phyloP scores from a whole-genome alignment of 1,140 invertebrate species.

The Pseudoatta argentina region DNA sequence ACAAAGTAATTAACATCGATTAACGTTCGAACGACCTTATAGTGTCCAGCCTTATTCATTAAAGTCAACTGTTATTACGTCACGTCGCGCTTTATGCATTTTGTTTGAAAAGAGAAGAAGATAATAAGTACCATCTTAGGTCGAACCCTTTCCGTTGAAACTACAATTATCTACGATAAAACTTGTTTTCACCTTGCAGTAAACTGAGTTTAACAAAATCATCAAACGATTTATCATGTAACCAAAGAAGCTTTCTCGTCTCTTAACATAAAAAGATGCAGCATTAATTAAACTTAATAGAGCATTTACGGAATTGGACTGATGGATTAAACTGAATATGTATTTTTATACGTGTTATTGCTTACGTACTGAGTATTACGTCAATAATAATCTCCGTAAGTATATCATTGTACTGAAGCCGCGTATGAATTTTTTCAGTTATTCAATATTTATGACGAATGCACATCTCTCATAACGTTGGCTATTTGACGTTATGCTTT shows the following conservation, averaged over 20 bases:
- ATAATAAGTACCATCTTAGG: background rate
- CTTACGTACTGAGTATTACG: background rate
- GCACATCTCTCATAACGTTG: background rate
- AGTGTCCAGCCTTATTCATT: constrained; percentile 18
- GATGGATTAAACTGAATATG: background rate
- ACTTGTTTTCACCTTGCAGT: constrained; percentile 1
- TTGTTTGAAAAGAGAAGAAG: background rate
- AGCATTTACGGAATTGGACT: background rate
- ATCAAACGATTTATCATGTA: background rate
- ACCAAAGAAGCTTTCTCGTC: background rate
- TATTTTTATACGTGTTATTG: background rate
- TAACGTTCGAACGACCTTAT: constrained; percentile 53
- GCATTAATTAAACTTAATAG: background rate
- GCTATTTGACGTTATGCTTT: background rate
- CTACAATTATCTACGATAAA: background rate
- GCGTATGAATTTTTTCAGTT: background rate
- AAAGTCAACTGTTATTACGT: constrained; percentile 40
- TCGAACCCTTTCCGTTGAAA: background rate
- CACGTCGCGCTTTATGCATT: constrained; percentile 18
- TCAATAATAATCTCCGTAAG: background rate
- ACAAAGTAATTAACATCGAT: constrained; percentile 60
- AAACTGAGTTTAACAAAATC: background rate
- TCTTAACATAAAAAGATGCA: background rate
- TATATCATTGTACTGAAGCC: background rate
- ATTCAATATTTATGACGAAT: constrained; percentile 11